Evolutionary conservation across 2,888 invertebrate genomes (phyloP).

Genomic region (Muschampia staudingeri): DNA sequence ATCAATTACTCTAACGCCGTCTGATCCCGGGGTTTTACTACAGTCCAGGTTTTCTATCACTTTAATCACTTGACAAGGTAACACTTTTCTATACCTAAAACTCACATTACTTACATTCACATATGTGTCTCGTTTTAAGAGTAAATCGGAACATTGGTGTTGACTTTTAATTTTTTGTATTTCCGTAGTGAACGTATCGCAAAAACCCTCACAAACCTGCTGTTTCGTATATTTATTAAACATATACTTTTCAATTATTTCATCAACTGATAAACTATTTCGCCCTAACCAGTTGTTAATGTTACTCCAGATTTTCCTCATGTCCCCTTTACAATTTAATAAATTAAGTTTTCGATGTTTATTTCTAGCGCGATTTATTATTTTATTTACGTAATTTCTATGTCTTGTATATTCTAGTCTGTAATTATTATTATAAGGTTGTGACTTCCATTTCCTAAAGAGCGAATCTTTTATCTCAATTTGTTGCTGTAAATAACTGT

Average conservation of each 20-base stretch:
- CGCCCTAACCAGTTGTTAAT: constrained; percentile 30
- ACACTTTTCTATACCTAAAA: constrained; percentile 12
- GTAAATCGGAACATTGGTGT: neutral
- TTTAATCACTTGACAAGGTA: neutral
- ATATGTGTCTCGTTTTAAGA: neutral
- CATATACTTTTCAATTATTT: constrained; percentile 26
- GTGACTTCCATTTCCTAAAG: constrained; percentile 25
- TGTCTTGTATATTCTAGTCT: constrained; percentile 31
- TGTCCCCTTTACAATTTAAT: constrained; percentile 28
- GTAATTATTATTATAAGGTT: constrained; percentile 40
- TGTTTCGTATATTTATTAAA: neutral
- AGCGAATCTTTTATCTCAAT: constrained; percentile 21
- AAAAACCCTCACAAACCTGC: neutral
- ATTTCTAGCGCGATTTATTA: constrained; percentile 24
- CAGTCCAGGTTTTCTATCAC: constrained; percentile 40
- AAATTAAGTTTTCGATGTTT: constrained; percentile 1
- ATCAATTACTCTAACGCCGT: constrained; percentile 46
- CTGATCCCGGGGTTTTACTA: constrained; percentile 49
- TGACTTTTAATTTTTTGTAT: constrained; percentile 15
- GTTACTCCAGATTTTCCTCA: constrained; percentile 33
- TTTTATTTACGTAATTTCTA: constrained; percentile 18
- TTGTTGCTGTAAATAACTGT: neutral
- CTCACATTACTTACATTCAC: constrained; percentile 10
- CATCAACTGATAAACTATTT: constrained; percentile 27
- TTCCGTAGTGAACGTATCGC: constrained; percentile 11